Base-by-base conservation (phyloP, 2,888 invertebrate species). In the Tiphia femorata region DNA sequence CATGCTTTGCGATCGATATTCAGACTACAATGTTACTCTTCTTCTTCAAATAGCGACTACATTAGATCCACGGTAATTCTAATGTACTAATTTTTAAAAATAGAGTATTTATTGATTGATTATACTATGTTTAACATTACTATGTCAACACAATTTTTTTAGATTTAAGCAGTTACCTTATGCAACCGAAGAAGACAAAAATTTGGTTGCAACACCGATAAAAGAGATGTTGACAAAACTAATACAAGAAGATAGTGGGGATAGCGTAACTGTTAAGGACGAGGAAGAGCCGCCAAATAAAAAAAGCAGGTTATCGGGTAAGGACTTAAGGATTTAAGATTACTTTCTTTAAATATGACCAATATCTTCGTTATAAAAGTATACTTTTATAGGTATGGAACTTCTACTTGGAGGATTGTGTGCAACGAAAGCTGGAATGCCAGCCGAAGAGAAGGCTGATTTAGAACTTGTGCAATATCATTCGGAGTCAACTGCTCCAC, bases 161-260 rank as follows among this genome's bases (percentile, higher is more conserved):
- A 83, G 83, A 58, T 86, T 86, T 64, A 86, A 86, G 66, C 79
- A 83, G 51, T 73, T 85, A n/a, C 83, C 85, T 1, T 84, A 85
- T 62, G 81, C 82, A 1, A 79, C 80, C 2, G 85, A 85, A 17
- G 84, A 84, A 58, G 83, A 84, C 38, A 84, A 84, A 54, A 78
- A 70, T 17, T 64, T 79, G 43, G 79, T 84, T 10, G 73, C 80
- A 1, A 71, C 70, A 12, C 79, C 83, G 1, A 83, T 85, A 27
- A 84, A 83, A 55, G 79, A 83, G 41, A 81, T 83, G 79, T 68
- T 86, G 4, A 78, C 75, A 1, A 81, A 81, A 60, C 55, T 84
- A 7, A 83, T 85, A 43, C 71, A 78, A 21, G 76, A 80, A n/a
- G 81, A 82, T 60, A 76, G 76, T 17, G 75, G 73, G 0, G 75